Evolutionary conservation across 2,113 vertebrate genomes (phyloP), one percentile per base, ranked within the genome.

Genomic region (Dipodomys stephensi): DNA sequence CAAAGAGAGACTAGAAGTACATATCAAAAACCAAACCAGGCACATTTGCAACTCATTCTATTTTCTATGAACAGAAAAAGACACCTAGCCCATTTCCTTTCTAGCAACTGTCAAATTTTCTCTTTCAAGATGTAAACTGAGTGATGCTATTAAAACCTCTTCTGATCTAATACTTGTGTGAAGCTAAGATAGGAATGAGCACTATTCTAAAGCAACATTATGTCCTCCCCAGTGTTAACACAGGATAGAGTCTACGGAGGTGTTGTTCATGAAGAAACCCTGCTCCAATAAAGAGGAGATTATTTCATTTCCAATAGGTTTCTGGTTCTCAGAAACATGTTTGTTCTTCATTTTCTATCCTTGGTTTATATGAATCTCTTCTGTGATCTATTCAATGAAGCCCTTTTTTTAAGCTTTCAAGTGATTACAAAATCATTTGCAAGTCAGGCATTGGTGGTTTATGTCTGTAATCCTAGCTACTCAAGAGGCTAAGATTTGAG

Each of bases 331-430:
- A 65, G 28, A 87, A 71, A 30, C 25, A 82, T 11, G 68, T n/a
- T 62, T 84, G 44, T 44, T 22, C 22, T 79, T 94, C 88, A 7
- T 44, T 92, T 91, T 91, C 39, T 87, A 35, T 7, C 28, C 32
- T 81, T 69, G 57, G 3, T 5, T 96, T 72, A 83, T 30, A 22
- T 67, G 27, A 53, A 16, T 53, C 77, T 95, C 39, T 87, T 80
- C 16, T 57, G 22, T 20, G 2, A 53, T 91, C 7, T 39, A 39
- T 30, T 86, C 53, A 30, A 0, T 44, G 32, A 83, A 32, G 18
- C 0, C 74, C 15, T 18, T 6, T 84, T 11, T 35, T 81, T 87
- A 22, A 82, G 39, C 7, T 13, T 74, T 69, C 77, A 74, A 7
- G 46, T 28, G 39, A 60, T 89, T 93, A n/a, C n/a, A 7, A 57